Evolutionary conservation across 2,113 vertebrate species (phyloP).

Genomic region (Callipepla squamata): DNA sequence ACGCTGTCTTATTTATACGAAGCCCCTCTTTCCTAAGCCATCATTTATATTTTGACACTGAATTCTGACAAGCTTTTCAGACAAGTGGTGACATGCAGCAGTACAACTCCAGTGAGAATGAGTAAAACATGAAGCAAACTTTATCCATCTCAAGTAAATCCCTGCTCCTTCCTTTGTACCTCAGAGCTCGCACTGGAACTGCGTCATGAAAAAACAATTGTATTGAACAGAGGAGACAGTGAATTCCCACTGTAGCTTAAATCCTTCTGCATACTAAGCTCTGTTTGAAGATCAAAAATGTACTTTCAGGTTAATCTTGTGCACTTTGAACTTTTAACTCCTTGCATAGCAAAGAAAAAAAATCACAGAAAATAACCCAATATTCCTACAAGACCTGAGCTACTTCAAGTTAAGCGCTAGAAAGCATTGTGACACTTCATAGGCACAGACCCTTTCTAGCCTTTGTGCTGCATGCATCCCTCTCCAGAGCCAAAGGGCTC

Average conservation of each 20-base stretch:
- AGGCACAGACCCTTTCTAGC: neutral
- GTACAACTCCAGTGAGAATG: neutral
- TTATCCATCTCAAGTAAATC: conserved; percentile 1
- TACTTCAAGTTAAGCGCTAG: neutral
- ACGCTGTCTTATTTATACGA: neutral
- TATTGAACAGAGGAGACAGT: neutral
- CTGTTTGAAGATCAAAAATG: neutral
- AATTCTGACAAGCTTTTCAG: neutral
- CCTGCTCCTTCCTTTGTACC: neutral
- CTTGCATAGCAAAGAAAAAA: neutral
- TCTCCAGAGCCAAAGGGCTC: conserved; percentile 20
- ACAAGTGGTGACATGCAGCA: neutral
- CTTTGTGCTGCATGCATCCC: neutral
- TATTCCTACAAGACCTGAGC: neutral
- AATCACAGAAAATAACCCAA: neutral
- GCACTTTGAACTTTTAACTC: neutral
- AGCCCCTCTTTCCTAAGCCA: neutral
- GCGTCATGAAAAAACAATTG: rapidly evolving
- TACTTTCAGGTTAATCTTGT: neutral
- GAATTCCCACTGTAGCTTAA: conserved; percentile 32
- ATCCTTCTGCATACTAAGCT: conserved; percentile 6
- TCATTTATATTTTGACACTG: neutral
- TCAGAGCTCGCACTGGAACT: neutral
- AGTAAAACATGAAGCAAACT: conserved; percentile 18
- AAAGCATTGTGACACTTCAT: neutral